Percentiles rank a stretch among this genome's conserved stretches.
These are phyloP conservation scores for Coptodon bakossiorum DNA, from an alignment of 2,113 vertebrate species.

Conservation along the genomic window DNA sequence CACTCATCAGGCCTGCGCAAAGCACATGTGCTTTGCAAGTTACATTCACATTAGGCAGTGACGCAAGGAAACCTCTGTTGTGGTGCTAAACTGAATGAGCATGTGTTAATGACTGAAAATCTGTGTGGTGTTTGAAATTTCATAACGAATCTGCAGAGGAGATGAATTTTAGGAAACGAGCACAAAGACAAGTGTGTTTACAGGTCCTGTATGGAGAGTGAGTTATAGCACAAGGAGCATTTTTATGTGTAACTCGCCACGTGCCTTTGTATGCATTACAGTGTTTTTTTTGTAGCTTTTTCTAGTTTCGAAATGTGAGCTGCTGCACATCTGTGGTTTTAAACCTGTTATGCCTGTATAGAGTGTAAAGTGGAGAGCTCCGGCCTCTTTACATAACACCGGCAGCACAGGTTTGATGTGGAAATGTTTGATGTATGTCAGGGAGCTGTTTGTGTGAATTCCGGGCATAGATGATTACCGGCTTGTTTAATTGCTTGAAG, in stretches of 20 bases:
- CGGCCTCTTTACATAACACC: slow-evolving; percentile 38
- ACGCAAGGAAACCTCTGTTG: not conserved
- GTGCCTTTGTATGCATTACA: not conserved
- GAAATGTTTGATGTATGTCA: slow-evolving; percentile 24
- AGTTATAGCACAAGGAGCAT: not conserved
- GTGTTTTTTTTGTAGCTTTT: not conserved
- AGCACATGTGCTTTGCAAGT: not conserved
- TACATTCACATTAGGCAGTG: not conserved
- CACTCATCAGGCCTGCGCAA: not conserved
- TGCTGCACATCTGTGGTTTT: not conserved
- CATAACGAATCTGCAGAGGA: not conserved
- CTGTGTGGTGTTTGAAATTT: not conserved
- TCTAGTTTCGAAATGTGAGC: not conserved
- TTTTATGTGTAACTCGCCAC: not conserved
- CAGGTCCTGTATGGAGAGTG: not conserved
- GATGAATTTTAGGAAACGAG: not conserved
- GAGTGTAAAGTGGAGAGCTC: not conserved
- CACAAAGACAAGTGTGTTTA: not conserved
- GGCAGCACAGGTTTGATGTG: slow-evolving; percentile 61
- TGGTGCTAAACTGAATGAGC: not conserved
- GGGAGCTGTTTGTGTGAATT: slow-evolving; percentile 37
- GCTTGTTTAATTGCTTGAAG: not conserved
- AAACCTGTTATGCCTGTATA: slow-evolving; percentile 12
- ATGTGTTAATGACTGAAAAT: not conserved
- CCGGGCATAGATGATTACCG: not conserved